Conservation (phyloP, 2,113 vertebrate species). For the Neodon shergylaensis region DNA sequence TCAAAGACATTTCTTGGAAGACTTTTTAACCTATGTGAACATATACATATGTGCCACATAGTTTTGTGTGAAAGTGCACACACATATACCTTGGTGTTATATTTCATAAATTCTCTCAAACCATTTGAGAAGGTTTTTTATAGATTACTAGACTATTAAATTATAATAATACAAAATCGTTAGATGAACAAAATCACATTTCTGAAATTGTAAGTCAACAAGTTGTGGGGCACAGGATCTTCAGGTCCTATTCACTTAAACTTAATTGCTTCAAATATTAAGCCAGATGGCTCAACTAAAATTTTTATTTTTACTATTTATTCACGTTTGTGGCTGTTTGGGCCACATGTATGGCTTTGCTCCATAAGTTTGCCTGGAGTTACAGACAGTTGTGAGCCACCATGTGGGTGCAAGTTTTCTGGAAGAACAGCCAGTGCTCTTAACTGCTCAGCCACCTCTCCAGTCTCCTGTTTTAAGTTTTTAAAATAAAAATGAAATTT, state of each 20-base stretch:
- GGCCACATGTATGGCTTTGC: not conserved
- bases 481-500: not conserved
- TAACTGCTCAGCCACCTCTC: not conserved
- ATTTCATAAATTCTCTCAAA: not conserved
- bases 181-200: not conserved
- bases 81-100: not conserved
- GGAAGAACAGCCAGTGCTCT: not conserved
- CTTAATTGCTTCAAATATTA: not conserved
- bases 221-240: not conserved
- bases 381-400: not conserved
- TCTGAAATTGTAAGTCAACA: not conserved
- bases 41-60: not conserved
- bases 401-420: not conserved
- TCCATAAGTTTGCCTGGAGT: not conserved
- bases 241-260: not conserved
- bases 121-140: not conserved
- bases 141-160: not conserved
- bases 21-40: not conserved
- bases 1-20: not conserved
- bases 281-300: not conserved
- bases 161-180: not conserved
- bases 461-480: fast-evolving
- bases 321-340: not conserved
- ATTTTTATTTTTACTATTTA: not conserved
- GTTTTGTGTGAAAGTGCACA: not conserved